Conservation (phyloP, 2,797 vertebrate species). For the Buphagus erythrorhynchus region DNA sequence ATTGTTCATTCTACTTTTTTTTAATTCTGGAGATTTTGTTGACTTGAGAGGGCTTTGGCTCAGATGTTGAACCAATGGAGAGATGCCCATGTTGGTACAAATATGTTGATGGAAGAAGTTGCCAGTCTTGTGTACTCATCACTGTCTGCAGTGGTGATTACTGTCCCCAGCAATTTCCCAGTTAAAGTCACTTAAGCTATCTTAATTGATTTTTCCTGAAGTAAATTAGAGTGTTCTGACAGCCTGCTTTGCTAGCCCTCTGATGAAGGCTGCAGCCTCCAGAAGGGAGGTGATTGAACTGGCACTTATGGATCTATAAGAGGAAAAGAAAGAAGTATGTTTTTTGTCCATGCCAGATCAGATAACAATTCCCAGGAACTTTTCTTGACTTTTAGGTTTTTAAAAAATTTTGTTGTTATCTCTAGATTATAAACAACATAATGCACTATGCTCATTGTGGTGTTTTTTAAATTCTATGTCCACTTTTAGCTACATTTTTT, state of each 20-base stretch:
- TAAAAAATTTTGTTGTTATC: neutral
- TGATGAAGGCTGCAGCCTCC: neutral
- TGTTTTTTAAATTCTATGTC: neutral
- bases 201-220: slow-evolving; percentile 37
- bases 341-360: neutral
- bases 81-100: neutral
- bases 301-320: neutral
- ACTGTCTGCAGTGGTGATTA: neutral
- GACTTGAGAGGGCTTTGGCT: neutral
- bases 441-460: neutral
- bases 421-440: neutral
- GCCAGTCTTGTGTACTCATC: neutral
- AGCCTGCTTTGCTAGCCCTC: neutral
- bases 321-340: neutral
- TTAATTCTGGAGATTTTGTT: neutral
- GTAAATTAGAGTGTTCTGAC: neutral
- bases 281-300: neutral
- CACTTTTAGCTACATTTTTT: neutral
- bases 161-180: neutral
- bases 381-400: neutral
- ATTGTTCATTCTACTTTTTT: neutral
- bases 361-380: neutral
- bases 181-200: slow-evolving; percentile 4
- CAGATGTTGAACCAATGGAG: neutral
- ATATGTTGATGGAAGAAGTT: neutral